Percentiles rank a stretch among this genome's conserved stretches.
These are phyloP conservation scores for Apocrypta bakeri DNA, from an alignment of 1,140 invertebrate genomes.

Conservation along the genomic window DNA sequence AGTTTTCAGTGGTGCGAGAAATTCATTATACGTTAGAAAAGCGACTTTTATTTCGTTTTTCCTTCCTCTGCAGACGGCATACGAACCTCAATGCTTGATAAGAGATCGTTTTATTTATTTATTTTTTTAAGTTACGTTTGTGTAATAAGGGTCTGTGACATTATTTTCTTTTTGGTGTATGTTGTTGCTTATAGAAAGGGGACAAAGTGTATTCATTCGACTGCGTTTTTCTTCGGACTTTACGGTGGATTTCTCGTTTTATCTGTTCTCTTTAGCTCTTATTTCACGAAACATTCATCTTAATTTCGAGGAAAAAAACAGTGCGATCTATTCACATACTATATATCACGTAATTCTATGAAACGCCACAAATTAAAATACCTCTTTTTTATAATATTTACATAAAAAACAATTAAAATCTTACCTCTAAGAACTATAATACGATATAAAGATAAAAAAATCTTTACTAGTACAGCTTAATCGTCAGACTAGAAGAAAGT, in stretches of 20 bases:
- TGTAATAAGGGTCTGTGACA: constrained; percentile 6
- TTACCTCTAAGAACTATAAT: background rate
- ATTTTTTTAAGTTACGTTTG: constrained; percentile 31
- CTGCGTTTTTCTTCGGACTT: background rate
- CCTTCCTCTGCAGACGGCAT: background rate
- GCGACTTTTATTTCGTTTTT: background rate
- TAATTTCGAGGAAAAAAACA: background rate
- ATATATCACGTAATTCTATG: background rate
- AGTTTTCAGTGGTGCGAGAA: constrained; percentile 56
- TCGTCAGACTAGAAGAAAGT: background rate
- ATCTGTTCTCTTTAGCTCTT: background rate
- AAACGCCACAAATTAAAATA: background rate
- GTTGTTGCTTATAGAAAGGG: constrained; percentile 7
- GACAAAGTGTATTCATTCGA: background rate
- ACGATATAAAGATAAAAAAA: constrained; percentile 26
- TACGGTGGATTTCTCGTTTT: background rate
- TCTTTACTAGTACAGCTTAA: background rate
- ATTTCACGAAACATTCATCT: background rate
- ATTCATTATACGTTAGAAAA: constrained; percentile 53
- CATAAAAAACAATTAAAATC: constrained; percentile 8
- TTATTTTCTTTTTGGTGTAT: constrained; percentile 12
- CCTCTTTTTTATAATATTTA: constrained; percentile 22
- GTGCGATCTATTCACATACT: background rate
- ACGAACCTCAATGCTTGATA: background rate
- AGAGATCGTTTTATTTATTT: constrained; percentile 6